Evolutionary conservation across 2,797 vertebrate genomes (phyloP).

Genomic region (Percopsis omiscomaycus): DNA sequence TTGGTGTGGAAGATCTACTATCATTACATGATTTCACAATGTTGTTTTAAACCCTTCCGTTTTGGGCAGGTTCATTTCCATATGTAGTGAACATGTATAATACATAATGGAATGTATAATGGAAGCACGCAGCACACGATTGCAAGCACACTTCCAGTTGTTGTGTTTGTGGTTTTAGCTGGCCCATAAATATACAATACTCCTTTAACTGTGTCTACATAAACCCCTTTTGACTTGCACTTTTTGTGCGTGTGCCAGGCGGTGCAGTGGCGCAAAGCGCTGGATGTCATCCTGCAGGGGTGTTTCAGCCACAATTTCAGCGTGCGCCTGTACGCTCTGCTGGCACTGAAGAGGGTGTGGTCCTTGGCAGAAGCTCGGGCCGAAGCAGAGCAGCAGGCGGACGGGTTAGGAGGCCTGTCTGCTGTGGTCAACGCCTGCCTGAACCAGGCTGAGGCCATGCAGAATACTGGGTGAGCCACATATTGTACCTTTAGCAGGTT

Average conservation of each 20-base stretch:
- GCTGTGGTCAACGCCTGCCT: constrained; percentile 86
- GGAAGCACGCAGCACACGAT: too few species aligned
- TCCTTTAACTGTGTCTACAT: neutral
- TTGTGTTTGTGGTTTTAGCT: neutral
- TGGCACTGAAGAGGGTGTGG: constrained; percentile 93
- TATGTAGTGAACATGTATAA: too few species aligned
- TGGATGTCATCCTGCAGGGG: constrained; percentile 85
- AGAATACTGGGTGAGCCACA: constrained; percentile 82
- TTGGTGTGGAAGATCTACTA: too few species aligned
- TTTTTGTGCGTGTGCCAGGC: constrained; percentile 40
- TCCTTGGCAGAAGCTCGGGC: constrained; percentile 64
- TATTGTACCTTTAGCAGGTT: neutral
- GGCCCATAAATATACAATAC: too few species aligned
- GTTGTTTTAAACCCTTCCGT: too few species aligned
- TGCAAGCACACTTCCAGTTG: neutral
- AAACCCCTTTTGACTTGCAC: neutral
- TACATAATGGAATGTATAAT: too few species aligned
- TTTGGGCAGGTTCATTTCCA: too few species aligned
- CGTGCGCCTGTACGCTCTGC: constrained; percentile 88
- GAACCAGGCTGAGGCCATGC: constrained; percentile 86
- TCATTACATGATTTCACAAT: too few species aligned
- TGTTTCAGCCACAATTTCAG: constrained; percentile 95
- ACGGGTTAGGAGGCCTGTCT: constrained; percentile 77
- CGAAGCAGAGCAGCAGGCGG: constrained; percentile 40
- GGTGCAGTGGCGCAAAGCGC: constrained; percentile 77